Percentiles rank a stretch among this genome's conserved stretches.
phyloP scores from a whole-genome alignment of 2,797 vertebrate species.

The Morus bassanus region DNA sequence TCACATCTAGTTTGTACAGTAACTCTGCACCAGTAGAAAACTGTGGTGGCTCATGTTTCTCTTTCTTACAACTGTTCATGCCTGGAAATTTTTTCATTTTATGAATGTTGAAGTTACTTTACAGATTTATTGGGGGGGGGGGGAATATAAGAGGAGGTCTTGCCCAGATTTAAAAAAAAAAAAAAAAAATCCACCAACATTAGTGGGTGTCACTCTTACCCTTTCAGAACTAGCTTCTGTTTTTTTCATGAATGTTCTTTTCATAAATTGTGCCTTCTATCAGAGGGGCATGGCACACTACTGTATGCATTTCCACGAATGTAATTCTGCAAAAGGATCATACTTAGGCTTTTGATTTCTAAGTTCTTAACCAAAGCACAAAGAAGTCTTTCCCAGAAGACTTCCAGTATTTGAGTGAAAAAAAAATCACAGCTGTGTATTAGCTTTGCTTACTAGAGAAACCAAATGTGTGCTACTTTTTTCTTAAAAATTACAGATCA shows the following conservation, averaged over 20 bases:
- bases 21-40: not conserved
- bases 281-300: not conserved
- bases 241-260: not conserved
- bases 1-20: not conserved
- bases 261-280: not conserved
- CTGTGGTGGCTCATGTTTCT: not conserved
- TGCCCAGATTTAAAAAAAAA: not conserved
- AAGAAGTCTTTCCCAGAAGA: not conserved
- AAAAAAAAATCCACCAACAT: not conserved
- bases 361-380: conserved; percentile 20
- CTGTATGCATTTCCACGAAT: not conserved
- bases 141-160: not conserved
- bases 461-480: conserved; percentile 9
- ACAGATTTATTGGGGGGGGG: not conserved
- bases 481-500: not conserved
- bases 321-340: not conserved
- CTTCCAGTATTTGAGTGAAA: not conserved
- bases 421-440: not conserved
- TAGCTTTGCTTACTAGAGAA: conserved; percentile 13
- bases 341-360: not conserved
- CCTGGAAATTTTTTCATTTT: not conserved
- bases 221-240: not conserved
- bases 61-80: not conserved
- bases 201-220: not conserved
- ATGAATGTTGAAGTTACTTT: not conserved